Evolutionary conservation across 2,888 invertebrate species (phyloP), one percentile per base, ranked within the genome.

Genomic region (Drosophila kanekoi): DNA sequence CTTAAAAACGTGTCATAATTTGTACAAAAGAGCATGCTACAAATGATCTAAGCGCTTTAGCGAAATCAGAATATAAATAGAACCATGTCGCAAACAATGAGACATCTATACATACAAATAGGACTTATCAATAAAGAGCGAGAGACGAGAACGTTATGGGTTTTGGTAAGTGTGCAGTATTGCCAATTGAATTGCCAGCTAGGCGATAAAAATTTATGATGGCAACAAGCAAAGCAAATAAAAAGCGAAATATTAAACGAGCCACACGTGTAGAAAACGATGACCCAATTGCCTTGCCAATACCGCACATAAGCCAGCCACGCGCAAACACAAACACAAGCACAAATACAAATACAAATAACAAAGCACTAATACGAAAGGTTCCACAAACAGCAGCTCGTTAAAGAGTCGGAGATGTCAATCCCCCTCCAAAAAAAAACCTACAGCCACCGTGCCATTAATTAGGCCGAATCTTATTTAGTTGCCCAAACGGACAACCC

Each of bases 241-340:
- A 71, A 87, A 58, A 58, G 64, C 74, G 68, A 72, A 77, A 66
- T 70, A 80, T 73, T 77, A 71, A 85, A 88, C 79, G 79, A 76
- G 75, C 60, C 79, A 84, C 89, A 89, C 89, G 89, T 89, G 89
- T 82, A 65, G 74, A 74, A 80, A 82, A 89, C 82, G 80, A 89
- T 87, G 87, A 81, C 84, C 86, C 72, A 81, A 81, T 77, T 78
- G 77, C 77, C 59, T 61, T 72, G 75, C 64, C 67, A 75, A 64
- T 71, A 70, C 69, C 66, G 59, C 65, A 77, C 57, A 68, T 75
- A 75, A 68, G 64, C 54, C 63, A 66, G 64, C 65, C 72, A 77
- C 61, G 72, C 72, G 78, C 65, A 74, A 59, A 61, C 51, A 41
- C 44, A 37, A 56, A 16, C 44, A 48, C 51, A 52, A 20, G 16